Conservation (phyloP, 2,888 invertebrate species). For the Leucozona laternaria region DNA sequence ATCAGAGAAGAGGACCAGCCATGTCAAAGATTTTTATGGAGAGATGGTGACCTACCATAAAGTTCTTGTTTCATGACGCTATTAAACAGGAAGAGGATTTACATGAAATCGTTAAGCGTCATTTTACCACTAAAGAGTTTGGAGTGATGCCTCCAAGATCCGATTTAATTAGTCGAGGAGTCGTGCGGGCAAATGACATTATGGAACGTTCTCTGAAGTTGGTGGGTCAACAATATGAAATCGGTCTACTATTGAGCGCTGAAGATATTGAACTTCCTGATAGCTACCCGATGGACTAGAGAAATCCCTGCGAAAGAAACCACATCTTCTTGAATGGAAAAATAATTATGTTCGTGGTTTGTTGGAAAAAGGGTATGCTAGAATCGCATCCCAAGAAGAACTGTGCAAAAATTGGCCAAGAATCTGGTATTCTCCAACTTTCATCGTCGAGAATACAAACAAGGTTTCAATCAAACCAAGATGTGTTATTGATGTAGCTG, state of each 20-base stretch:
- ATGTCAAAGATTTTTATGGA: too few relatives aligned
- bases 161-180: neutral
- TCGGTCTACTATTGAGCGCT: neutral
- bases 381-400: conserved; percentile 51
- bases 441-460: conserved; percentile 51
- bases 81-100: neutral
- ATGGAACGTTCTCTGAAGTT: too few relatives aligned
- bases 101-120: conserved; percentile 14
- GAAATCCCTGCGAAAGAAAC: conserved; percentile 51
- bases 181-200: too few relatives aligned
- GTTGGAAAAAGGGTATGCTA: conserved; percentile 58
- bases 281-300: conserved; percentile 24
- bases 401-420: conserved; percentile 40
- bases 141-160: conserved; percentile 6
- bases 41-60: too few relatives aligned
- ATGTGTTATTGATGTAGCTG: conserved; percentile 60
- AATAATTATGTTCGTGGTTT: conserved; percentile 47
- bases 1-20: too few relatives aligned
- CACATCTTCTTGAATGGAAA: conserved; percentile 38
- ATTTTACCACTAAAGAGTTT: conserved; percentile 19
- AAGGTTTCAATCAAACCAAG: conserved; percentile 46
- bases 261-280: too few relatives aligned
- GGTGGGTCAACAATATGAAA: neutral
- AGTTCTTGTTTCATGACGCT: too few relatives aligned
- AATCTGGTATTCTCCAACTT: too few relatives aligned